Percentiles rank a stretch among this genome's conserved stretches.
Evolutionary conservation across 1,140 invertebrate species (phyloP).

Genomic region (Papilio xuthus): DNA sequence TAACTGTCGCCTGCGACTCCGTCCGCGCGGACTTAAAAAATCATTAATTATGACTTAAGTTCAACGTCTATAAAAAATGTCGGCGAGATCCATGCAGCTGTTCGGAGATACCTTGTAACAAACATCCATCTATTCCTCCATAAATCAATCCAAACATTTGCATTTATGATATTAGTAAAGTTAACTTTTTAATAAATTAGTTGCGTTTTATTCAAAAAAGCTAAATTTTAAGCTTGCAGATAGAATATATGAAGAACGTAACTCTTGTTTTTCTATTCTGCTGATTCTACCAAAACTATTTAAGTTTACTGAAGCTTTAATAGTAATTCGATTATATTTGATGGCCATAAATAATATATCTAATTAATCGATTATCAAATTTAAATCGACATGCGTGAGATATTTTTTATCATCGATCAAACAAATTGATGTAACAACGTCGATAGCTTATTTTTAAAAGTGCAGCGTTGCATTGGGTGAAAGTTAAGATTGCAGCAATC

Average conservation of each 20-base stretch:
- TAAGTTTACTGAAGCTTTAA: not conserved
- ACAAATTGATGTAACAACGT: conserved; percentile 47
- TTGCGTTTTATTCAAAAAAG: not conserved
- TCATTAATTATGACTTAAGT: no score
- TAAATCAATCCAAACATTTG: no score
- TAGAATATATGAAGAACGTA: not conserved
- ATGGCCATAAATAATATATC: not conserved
- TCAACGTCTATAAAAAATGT: no score
- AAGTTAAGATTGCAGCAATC: conserved; percentile 68
- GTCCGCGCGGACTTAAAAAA: no score
- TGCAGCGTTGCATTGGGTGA: conserved; percentile 51
- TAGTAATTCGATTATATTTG: not conserved
- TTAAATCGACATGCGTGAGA: not conserved
- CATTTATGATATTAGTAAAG: no score
- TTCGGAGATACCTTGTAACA: no score
- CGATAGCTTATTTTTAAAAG: conserved; percentile 12
- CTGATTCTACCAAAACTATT: not conserved
- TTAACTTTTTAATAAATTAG: not conserved
- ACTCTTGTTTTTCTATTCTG: not conserved
- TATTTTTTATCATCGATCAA: not conserved
- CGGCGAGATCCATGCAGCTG: no score
- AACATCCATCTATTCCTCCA: no score
- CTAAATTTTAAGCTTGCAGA: not conserved
- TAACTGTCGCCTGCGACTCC: no score
- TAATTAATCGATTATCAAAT: conserved; percentile 18